These are phyloP conservation scores for Gambusia holbrooki DNA, from an alignment of 2,113 vertebrate genomes.

Conservation along the genomic window DNA sequence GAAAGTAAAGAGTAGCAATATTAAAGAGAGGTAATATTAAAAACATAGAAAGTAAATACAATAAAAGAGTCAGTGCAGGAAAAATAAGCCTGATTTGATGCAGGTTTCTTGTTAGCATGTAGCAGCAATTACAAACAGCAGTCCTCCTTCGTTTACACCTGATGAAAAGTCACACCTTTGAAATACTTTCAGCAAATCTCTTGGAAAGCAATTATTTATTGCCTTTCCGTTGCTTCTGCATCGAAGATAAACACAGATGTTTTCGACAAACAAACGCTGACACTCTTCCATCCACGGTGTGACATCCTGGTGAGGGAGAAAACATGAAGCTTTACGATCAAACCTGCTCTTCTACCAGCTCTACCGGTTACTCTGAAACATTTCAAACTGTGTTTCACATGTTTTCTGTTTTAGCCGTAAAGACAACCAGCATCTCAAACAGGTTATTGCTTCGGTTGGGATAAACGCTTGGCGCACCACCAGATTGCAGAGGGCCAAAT, in stretches of 20 bases:
- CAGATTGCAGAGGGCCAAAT: slow-evolving; percentile 59
- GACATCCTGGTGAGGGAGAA: slow-evolving; percentile 6
- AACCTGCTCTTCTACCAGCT: not conserved
- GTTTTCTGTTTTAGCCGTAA: no score
- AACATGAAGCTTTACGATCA: slow-evolving; percentile 1
- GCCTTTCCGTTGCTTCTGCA: not conserved
- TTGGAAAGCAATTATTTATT: slow-evolving; percentile 19
- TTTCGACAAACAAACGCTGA: not conserved
- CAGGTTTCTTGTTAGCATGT: not conserved
- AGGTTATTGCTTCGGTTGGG: not conserved
- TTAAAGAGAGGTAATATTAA: not conserved
- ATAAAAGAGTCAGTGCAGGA: not conserved
- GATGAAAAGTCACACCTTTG: slow-evolving; percentile 18
- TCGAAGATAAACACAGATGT: not conserved
- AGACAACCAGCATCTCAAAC: not conserved
- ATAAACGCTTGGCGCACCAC: not conserved
- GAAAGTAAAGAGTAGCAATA: not conserved
- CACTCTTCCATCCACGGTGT: not conserved
- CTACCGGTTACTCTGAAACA: no score
- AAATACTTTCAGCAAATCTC: slow-evolving; percentile 8
- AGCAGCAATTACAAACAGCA: not conserved
- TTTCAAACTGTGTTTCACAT: no score
- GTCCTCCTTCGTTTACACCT: not conserved
- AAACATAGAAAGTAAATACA: not conserved
- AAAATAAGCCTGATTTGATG: not conserved